These are phyloP conservation scores for Habrosyne pyritoides DNA, from an alignment of 2,888 invertebrate genomes.

Conservation along the genomic window DNA sequence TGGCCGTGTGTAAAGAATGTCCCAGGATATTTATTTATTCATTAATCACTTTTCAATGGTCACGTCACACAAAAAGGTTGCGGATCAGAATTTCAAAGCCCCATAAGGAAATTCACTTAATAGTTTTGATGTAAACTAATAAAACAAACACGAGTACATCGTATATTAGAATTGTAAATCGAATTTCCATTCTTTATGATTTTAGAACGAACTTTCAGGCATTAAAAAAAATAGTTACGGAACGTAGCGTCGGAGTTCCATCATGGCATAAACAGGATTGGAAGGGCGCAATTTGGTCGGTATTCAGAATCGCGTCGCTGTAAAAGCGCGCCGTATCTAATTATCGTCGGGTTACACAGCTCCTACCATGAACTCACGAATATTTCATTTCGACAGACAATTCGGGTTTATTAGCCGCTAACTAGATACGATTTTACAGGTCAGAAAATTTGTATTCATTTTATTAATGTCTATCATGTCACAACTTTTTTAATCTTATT, in stretches of 20 bases:
- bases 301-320: slow-evolving; percentile 77
- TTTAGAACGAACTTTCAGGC: slow-evolving; percentile 20
- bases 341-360: slow-evolving; percentile 72
- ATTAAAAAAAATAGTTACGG: slow-evolving; percentile 47
- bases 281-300: slow-evolving; percentile 80
- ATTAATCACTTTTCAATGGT: too few species aligned
- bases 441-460: neutral
- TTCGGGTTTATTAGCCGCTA: slow-evolving; percentile 39
- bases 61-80: too few species aligned
- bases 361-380: slow-evolving; percentile 56
- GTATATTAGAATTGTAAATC: neutral
- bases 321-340: slow-evolving; percentile 83
- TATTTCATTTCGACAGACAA: slow-evolving; percentile 45
- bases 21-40: too few species aligned
- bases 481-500: neutral
- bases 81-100: too few species aligned
- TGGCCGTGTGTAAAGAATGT: too few species aligned
- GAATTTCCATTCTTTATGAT: neutral
- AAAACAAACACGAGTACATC: too few species aligned
- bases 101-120: too few species aligned
- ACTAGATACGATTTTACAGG: slow-evolving; percentile 4
- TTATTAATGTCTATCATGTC: neutral
- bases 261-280: slow-evolving; percentile 74
- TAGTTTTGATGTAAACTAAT: too few species aligned
- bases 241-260: slow-evolving; percentile 62